Evolutionary conservation across 2,113 vertebrate genomes (phyloP), one percentile per base, ranked within the genome.

Genomic region (Motacilla tschutschensis): DNA sequence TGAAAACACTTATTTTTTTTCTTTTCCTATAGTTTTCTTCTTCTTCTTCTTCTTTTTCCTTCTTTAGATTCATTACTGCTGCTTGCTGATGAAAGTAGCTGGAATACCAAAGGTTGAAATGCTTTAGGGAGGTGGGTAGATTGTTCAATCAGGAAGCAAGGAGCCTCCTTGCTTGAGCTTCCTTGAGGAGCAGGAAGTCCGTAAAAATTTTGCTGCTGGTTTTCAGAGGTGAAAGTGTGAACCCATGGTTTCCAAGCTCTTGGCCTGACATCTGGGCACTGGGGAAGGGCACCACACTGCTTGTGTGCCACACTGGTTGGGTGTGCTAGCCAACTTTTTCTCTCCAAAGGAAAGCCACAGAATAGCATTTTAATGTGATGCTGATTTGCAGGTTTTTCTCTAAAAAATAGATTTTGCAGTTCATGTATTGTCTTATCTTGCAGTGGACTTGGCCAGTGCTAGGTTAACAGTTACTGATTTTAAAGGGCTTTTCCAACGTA

Each of bases 11-110:
- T 40, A 14, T 13, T 43, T 20, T 48, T n/a, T 54, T 6, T 3
- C 0, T 62, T 59, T 5, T 20, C 4, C 17, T n/a, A 2, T 6
- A 14, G 2, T 21, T 67, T 44, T 38, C 6, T 3, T 9, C 10
- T 21, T 25, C 2, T 7, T 36, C 12, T 21, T 21, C 17, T 40
- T 38, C 26, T 17, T 20, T 53, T 14, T 31, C 31, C 5, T 5
- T 2, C 26, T 64, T 48, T 46, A 38, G 33, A 29, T 54, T 35
- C 10, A 5, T 29, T 50, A n/a, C 16, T 35, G 38, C 51, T 70
- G 24, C 76, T 87, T 83, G 70, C 57, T 70, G n/a, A 47, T 47
- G 44, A 22, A 72, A 43, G 31, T 25, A n/a, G 17, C 18, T 55
- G 29, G 14, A 59, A 44, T 18, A 46, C 28, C 40, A 64, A 1